Base-by-base conservation (phyloP, 2,888 invertebrate genomes). In the Drosophila vallismaia region DNA sequence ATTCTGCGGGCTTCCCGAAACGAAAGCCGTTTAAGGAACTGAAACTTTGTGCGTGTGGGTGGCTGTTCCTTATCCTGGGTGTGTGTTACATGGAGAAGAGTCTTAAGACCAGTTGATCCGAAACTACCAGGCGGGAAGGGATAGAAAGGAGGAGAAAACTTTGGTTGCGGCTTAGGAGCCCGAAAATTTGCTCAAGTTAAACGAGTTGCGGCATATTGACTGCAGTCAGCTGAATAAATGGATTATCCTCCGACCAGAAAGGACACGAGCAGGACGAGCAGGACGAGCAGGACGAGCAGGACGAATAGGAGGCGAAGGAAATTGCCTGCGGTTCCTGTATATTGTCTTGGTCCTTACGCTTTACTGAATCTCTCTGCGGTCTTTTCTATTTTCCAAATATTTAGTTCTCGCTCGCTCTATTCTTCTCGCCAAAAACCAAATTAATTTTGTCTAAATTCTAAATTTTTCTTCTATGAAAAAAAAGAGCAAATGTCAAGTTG, bases 171-270 rank as follows among this genome's bases (percentile, higher is more conserved):
- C 83, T 83, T 79, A 71, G 67, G 67, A 50, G 40, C 33, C 42
- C 49, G 33, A 60, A 79, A 78, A 78, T 78, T 79, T 83, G 75
- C 51, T 52, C 71, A 77, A 83, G 57, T 77, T 75, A 58, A 77
- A 68, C 83, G 67, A 79, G 80, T 77, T 83, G 77, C 66, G 75
- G 40, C 63, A 60, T 63, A 76, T 74, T 79, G 76, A 73, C 62
- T 64, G 73, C 68, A 68, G 72, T 50, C 75, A 68, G 77, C 69
- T 77, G 62, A 48, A 46, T 74, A 77, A 77, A 79, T 79, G 77
- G 83, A 77, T 77, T 77, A 83, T 59, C 62, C 33, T 10, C 12
- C 12, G 28, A 12, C 29, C 48, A 31, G 9, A 10, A n/a, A 40
- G 10, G 24, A 24, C 12, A n/a, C n/a, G 7, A 9, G 2, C 7